Evolutionary conservation across 2,797 vertebrate species (phyloP), one percentile per base, ranked within the genome.

Genomic region (Cyprinodon diabolis): DNA sequence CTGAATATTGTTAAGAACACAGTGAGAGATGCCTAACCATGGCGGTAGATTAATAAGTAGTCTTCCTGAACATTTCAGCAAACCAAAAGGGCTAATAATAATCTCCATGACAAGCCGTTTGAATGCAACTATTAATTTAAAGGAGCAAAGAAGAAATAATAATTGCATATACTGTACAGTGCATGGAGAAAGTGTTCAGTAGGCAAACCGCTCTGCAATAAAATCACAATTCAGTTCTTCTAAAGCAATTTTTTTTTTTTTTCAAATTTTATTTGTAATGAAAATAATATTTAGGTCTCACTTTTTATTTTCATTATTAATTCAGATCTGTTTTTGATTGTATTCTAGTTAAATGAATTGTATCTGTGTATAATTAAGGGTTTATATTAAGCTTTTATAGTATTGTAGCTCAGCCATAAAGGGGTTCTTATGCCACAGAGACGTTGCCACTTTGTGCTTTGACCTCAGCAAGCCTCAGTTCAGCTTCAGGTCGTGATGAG

Each of bases 391-490:
- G 4, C 14, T 10, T 51, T 19, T 6, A 54, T 8, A 35, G 4
- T 30, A 14, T 30, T 37, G 15, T 15, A 43, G 17, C 37, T 55
- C 7, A 52, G 43, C 11, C 17, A 30, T 6, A 55, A 62, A 8
- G n/a, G 17, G 49, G 17, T 54, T 37, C 13, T 47, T 17, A 35
- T 56, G 23, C 0, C 51, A 21, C 1, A 3, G 48, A 51, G 25
- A 2, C 2, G 17, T 45, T 55, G 13, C 14, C 13, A 58, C 72
- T 69, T 30, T 9, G 30, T 15, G 35, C 30, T 45, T 9, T 69
- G 58, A 68, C 67, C 74, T 69, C 40, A 48, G 58, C 58, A 54
- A 21, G 37, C 49, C 57, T 63, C 37, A 69, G 67, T 75, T 75
- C 74, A 75, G 48, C 49, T 63, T 23, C 57, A 69, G 74, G 73